Evolutionary conservation across 2,888 invertebrate species (phyloP).

Genomic region (Acrobasis suavella): DNA sequence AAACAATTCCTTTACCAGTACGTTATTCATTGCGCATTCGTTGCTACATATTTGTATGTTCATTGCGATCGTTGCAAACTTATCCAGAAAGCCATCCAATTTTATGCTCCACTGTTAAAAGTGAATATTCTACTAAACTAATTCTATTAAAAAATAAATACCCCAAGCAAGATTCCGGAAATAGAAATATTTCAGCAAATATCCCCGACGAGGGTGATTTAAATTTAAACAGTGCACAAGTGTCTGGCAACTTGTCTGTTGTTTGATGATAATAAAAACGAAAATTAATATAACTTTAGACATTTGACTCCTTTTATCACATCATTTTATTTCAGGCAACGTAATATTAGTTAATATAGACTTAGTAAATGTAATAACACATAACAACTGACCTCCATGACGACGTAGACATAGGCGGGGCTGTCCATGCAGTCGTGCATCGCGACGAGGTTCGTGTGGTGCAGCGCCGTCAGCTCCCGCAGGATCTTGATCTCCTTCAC

Average conservation of each 20-base stretch:
- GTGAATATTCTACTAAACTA: neutral
- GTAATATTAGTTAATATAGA: too few relatives aligned
- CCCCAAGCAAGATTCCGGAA: constrained; percentile 9
- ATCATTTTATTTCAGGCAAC: too few relatives aligned
- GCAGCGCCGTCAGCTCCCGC: constrained; percentile 97
- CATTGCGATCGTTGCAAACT: constrained; percentile 10
- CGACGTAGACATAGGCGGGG: constrained; percentile 95
- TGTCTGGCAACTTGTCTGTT: constrained; percentile 36
- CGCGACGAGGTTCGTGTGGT: constrained; percentile 99
- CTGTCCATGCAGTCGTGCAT: constrained; percentile 99
- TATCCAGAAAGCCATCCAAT: constrained; percentile 6
- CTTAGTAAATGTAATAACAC: constrained; percentile 14
- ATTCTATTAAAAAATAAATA: constrained; percentile 5
- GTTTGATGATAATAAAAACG: constrained; percentile 16
- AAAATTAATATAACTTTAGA: too few relatives aligned
- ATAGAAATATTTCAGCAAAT: constrained; percentile 22
- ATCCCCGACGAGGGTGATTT: constrained; percentile 37
- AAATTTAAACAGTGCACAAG: constrained; percentile 21
- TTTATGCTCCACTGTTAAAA: constrained; percentile 9
- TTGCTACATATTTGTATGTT: neutral
- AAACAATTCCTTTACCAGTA: neutral
- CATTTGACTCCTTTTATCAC: too few relatives aligned
- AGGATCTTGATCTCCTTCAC: constrained; percentile 99
- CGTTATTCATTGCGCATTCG: neutral
- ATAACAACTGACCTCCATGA: constrained; percentile 94